Base-by-base conservation (phyloP, 2,888 invertebrate genomes). In the Gibbula magus region DNA sequence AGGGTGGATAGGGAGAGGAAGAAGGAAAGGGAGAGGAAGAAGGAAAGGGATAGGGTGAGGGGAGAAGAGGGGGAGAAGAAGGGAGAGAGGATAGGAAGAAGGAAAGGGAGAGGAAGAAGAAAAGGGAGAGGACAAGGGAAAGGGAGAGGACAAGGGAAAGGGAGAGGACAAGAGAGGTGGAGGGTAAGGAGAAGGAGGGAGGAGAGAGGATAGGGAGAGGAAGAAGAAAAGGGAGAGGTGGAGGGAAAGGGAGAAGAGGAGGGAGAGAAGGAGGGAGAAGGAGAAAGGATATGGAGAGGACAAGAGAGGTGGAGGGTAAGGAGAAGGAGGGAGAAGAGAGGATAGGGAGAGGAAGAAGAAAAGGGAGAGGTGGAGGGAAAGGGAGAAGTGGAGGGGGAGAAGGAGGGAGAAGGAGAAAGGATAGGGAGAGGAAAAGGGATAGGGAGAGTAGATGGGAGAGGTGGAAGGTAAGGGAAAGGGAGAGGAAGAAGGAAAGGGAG, bases 381-480 rank as follows among this genome's bases (percentile, higher is more conserved):
- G 66, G 77, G 77, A 77, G 70, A 77, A 77, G 35, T 18, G 61
- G 70, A 77, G 80, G 61, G 67, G 66, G 52, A 35, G 80, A 75
- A 53, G 70, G 53, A 66, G 66, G 66, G 75, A 73, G 53, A 32
- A 67, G 53, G 66, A 61, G 75, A 79, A 61, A 75, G 80, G 22
- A 52, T 10, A 18, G 52, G 0, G 18, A 0, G 18, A 18, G 18
- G 52, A 52, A 18, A 18, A 18, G 52, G 52, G 18, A 18, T 16
- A 18, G 52, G 0, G 18, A 61, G 66, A 66, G 73, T 54, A 61
- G 53, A 52, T 77, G 52, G 52, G 52, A 18, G 18, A 52, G 52
- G 0, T 53, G 52, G 18, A 18, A 16, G 52, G 18, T 10, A 52
- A 18, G 18, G 52, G 13, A 18, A 18, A 18, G 52, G 10, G 52